Evolutionary conservation across 2,888 invertebrate species (phyloP), one percentile per base, ranked within the genome.

Genomic region (Myathropa florea): DNA sequence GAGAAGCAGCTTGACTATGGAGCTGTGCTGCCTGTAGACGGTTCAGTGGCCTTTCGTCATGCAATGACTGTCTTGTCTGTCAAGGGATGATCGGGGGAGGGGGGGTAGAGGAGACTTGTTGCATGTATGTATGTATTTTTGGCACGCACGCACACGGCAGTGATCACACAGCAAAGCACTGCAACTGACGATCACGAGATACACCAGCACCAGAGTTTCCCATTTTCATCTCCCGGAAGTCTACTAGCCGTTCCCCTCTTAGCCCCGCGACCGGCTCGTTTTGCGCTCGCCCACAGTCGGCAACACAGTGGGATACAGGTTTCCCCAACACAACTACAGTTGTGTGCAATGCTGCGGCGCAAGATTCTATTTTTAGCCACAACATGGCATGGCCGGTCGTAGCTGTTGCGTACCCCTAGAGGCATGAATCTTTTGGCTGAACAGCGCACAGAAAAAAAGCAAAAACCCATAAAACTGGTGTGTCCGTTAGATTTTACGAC

Each of bases 291-390:
- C 84, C 59, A 81, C 81, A 53, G 84, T 36, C n/a, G n/a, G 33
- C 33, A 33, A 33, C 46, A 21, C 6, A 1, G 33, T 33, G 1
- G 14, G 30, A 65, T 73, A 73, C 77, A 64, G 82, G 72, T 85
- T 81, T 82, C 33, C 6, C 26, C 55, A 64, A 70, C 30, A 68
- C 39, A 72, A 30, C 59, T 55, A 65, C 60, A 60, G 55, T 59
- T 60, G 64, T 77, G 72, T 70, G 82, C 86, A 79, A 65, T 75
- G 78, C 82, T 70, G 83, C 73, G 78, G 77, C 65, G 78, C 86
- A 83, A 78, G 83, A 79, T 70, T 83, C 86, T 86, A 86, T 86
- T 86, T 86, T 86, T 86, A 86, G 78, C 78, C 61, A 59, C 78
- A 83, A 72, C 78, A 75, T 83, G 75, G 55, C 73, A 73, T 70